These are phyloP conservation scores for Caenorhabditis japonica DNA, from an alignment of 2,888 invertebrate species.

Conservation along the genomic window DNA sequence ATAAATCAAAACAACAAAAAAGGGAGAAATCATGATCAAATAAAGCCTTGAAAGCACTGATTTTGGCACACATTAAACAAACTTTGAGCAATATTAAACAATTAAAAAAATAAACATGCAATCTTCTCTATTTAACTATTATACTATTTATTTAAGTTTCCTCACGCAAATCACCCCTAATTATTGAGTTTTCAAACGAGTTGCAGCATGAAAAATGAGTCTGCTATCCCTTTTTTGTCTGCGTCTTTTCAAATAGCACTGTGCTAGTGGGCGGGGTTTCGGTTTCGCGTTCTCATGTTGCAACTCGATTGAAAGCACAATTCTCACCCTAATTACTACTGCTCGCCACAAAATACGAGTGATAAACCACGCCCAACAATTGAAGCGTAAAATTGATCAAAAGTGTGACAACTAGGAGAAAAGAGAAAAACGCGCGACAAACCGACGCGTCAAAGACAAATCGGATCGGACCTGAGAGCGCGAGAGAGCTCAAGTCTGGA, in stretches of 20 bases:
- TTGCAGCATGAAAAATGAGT: no score
- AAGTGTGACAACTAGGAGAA: slow-evolving; percentile 58
- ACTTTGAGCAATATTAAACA: slow-evolving; percentile 10
- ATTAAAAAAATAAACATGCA: background rate
- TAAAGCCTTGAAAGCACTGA: slow-evolving; percentile 42
- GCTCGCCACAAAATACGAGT: slow-evolving; percentile 53
- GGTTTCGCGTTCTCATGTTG: no score
- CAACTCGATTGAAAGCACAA: no score
- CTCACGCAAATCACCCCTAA: no score
- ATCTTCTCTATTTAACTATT: no score
- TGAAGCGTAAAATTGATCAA: slow-evolving; percentile 63
- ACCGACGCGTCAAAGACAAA: slow-evolving; percentile 55
- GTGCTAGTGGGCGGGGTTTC: no score
- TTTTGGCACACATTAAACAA: background rate
- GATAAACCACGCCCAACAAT: slow-evolving; percentile 64
- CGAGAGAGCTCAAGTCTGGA: slow-evolving; percentile 31
- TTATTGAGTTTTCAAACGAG: no score
- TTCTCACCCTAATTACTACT: no score
- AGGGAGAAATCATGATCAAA: no score
- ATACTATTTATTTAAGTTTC: no score
- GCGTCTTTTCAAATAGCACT: no score
- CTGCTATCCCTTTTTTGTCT: no score
- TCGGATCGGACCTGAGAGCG: slow-evolving; percentile 43
- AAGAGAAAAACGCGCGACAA: slow-evolving; percentile 64
- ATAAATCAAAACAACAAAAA: background rate